phyloP scores from a whole-genome alignment of 2,797 vertebrate species.

The Gambelia wislizenii region DNA sequence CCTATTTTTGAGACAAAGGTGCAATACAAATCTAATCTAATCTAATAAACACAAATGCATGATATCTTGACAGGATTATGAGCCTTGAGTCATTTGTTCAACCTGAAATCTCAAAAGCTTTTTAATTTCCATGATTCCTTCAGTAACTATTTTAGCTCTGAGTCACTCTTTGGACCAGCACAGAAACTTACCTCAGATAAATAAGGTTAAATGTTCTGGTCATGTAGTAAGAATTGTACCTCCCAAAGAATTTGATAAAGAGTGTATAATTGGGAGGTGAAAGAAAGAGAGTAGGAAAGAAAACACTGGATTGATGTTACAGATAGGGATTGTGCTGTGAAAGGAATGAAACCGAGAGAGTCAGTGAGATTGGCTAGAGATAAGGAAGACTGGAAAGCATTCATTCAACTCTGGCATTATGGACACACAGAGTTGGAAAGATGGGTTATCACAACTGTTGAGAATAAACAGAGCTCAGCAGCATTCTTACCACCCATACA shows the following conservation, averaged over 20 bases:
- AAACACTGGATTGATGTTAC: constrained; percentile 15
- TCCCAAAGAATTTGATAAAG: constrained; percentile 16
- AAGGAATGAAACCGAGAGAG: constrained; percentile 33
- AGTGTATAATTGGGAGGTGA: not conserved
- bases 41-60: too few relatives aligned
- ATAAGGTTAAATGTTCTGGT: not conserved
- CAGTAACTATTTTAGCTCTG: not conserved
- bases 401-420: constrained; percentile 12
- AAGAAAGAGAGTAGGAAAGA: not conserved
- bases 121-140: not conserved
- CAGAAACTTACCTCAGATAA: not conserved
- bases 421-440: constrained; percentile 1
- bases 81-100: not conserved
- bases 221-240: not conserved
- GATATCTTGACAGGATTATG: not conserved
- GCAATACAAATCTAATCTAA: too few relatives aligned
- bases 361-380: constrained; percentile 32
- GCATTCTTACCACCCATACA: constrained; percentile 1
- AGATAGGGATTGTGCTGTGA: constrained; percentile 5
- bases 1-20: too few relatives aligned
- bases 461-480: constrained; percentile 35
- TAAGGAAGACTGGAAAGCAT: constrained; percentile 32
- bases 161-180: not conserved
- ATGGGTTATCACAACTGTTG: not conserved
- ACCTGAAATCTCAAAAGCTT: not conserved